Conservation (phyloP, 2,888 invertebrate species). For the Clanis bilineata region DNA sequence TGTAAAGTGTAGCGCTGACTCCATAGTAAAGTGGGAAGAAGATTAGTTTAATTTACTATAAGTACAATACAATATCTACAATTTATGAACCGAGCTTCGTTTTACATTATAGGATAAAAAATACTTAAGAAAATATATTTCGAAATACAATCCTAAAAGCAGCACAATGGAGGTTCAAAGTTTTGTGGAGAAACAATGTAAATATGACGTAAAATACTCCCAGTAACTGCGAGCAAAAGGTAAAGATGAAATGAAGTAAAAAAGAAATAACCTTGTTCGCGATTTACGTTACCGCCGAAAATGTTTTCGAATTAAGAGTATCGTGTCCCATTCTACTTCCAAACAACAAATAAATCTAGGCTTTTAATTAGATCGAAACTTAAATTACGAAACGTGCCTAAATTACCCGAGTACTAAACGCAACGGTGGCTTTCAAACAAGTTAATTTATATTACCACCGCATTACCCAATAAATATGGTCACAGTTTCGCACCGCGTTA, state of each 20-base stretch:
- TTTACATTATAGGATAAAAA: no score
- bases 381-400: conserved; percentile 8
- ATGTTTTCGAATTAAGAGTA: background rate
- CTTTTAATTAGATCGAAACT: conserved; percentile 1
- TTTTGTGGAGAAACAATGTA: no score
- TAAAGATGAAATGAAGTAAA: background rate
- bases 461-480: background rate
- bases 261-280: background rate
- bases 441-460: background rate
- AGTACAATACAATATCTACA: no score
- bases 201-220: no score
- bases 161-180: no score
- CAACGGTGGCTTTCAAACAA: background rate
- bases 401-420: background rate
- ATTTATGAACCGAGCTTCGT: no score
- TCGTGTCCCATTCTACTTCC: background rate
- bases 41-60: no score
- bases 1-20: no score
- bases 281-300: background rate
- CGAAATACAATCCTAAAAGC: no score
- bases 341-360: background rate
- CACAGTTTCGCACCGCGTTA: background rate
- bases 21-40: no score
- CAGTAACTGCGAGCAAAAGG: no score
- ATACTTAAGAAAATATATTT: no score